phyloP scores from a whole-genome alignment of 30 jellyfish, hydroid and myxozoan genomes.

The Cassiopea andromeda region DNA sequence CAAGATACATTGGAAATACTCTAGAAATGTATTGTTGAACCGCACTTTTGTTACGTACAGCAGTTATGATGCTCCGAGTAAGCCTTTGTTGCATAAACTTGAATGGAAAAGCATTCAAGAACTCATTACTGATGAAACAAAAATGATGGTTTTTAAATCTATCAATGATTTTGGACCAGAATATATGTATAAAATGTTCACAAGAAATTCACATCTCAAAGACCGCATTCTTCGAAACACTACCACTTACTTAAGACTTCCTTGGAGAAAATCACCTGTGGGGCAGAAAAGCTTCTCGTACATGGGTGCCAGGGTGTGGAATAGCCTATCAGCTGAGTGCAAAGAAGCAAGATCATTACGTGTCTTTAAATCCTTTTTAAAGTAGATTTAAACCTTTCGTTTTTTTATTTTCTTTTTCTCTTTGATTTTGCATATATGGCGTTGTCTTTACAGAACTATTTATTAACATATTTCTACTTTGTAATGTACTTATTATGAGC shows the following conservation, averaged over 20 bases:
- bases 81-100: conserved; percentile 41
- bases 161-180: background rate
- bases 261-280: background rate
- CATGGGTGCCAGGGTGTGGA: no score
- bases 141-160: background rate
- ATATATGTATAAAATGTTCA: background rate
- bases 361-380: no score
- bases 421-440: no score
- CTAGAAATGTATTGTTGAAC: conserved; percentile 60
- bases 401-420: no score
- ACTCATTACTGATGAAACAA: background rate
- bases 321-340: no score
- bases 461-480: no score
- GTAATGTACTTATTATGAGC: no score
- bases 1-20: conserved; percentile 35
- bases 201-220: background rate
- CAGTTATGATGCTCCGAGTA: conserved; percentile 52
- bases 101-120: background rate
- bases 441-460: no score
- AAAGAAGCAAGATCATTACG: no score
- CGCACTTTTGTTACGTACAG: conserved; percentile 40
- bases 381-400: no score
- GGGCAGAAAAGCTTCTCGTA: no score
- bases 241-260: background rate
- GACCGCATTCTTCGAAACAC: background rate